Percentiles rank a stretch among this genome's conserved stretches.
Conservation (phyloP, 1,140 invertebrate species). For the Drosophila arawakana region DNA sequence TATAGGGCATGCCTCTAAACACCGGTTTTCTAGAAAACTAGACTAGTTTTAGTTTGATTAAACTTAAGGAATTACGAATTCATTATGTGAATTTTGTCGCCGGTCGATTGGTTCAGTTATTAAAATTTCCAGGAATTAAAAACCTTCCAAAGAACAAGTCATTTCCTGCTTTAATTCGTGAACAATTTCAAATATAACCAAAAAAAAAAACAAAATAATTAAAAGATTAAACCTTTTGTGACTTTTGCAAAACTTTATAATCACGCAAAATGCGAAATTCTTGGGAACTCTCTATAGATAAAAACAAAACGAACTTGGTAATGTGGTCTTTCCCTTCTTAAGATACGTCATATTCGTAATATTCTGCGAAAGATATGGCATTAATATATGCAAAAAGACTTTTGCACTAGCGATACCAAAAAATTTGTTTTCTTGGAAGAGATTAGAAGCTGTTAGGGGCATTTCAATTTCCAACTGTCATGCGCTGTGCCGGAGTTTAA, state of each 20-base stretch:
- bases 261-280: not conserved
- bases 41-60: too few species aligned
- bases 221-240: too few species aligned
- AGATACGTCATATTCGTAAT: not conserved
- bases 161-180: too few species aligned
- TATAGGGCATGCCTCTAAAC: too few species aligned
- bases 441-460: not conserved
- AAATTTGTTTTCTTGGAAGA: conserved; percentile 10
- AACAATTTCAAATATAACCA: too few species aligned
- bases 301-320: not conserved
- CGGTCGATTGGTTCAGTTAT: too few species aligned
- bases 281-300: not conserved
- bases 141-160: too few species aligned
- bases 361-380: conserved; percentile 9
- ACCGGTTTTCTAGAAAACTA: too few species aligned
- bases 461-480: conserved; percentile 29
- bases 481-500: conserved; percentile 41
- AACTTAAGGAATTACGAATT: too few species aligned
- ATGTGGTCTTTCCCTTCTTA: not conserved
- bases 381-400: not conserved
- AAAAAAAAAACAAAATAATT: too few species aligned
- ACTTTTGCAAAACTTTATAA: not conserved
- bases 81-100: too few species aligned
- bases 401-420: not conserved
- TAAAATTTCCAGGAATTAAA: too few species aligned